These are phyloP conservation scores for Chaenodraco wilsoni DNA, from an alignment of 2,797 vertebrate genomes.

Conservation along the genomic window DNA sequence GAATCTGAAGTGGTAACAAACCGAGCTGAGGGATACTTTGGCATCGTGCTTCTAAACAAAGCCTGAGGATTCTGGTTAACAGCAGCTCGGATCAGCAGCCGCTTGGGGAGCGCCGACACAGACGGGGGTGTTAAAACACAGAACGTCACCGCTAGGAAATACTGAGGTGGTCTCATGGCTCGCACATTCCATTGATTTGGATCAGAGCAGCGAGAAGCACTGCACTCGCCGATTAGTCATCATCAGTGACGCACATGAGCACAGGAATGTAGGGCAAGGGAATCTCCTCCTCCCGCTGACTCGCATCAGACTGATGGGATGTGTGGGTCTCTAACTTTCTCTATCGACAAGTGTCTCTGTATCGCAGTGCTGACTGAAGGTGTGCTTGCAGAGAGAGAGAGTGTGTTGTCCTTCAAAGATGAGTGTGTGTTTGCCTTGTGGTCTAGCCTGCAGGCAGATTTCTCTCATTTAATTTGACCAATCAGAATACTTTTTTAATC, in stretches of 20 bases:
- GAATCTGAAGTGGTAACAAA: background rate
- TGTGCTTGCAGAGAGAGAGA: background rate
- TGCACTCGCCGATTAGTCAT: constrained; percentile 78
- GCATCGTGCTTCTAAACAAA: background rate
- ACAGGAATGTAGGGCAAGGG: constrained; percentile 82
- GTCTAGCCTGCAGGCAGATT: constrained; percentile 9
- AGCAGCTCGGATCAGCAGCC: constrained; percentile 14
- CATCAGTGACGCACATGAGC: constrained; percentile 78
- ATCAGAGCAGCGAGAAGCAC: constrained; percentile 67
- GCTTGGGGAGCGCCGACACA: background rate
- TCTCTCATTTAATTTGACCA: background rate
- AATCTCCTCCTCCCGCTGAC: constrained; percentile 81
- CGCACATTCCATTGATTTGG: constrained; percentile 70
- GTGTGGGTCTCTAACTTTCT: constrained; percentile 27
- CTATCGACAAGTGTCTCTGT: constrained; percentile 2
- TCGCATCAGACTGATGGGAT: constrained; percentile 53
- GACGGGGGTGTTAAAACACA: constrained; percentile 13
- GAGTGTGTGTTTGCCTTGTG: constrained; percentile 22
- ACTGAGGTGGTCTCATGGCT: constrained; percentile 64
- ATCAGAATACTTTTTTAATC: no score
- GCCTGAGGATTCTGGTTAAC: background rate
- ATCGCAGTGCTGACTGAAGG: constrained; percentile 4
- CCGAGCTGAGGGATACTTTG: background rate
- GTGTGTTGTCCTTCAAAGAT: constrained; percentile 13
- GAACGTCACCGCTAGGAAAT: constrained; percentile 37